phyloP scores from a whole-genome alignment of 2,797 vertebrate genomes.

The Rhinoraja longicauda region DNA sequence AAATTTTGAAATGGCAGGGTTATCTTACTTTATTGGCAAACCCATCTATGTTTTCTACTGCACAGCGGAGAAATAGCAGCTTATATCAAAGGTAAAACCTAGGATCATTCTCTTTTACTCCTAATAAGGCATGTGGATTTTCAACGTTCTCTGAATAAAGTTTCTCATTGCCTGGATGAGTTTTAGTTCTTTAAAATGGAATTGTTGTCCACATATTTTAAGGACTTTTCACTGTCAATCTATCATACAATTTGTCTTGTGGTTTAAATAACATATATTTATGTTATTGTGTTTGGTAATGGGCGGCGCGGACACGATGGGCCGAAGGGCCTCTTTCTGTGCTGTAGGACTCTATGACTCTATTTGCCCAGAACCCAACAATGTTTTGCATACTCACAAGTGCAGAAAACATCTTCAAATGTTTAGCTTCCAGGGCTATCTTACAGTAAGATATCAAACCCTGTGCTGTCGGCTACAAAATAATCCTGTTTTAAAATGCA shows the following conservation, averaged over 20 bases:
- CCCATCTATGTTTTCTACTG: background rate
- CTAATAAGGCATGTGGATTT: background rate
- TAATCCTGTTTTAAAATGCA: background rate
- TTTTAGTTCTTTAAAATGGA: background rate
- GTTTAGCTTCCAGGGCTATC: no score
- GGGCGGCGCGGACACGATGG: no score
- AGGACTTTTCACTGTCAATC: background rate
- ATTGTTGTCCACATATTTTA: background rate
- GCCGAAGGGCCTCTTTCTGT: no score
- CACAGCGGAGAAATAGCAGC: background rate
- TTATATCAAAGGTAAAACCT: background rate
- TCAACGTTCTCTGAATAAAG: background rate
- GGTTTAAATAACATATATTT: background rate
- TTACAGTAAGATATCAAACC: no score
- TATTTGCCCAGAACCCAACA: background rate
- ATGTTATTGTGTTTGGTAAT: no score
- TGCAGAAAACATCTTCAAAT: background rate
- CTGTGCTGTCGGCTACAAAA: background rate
- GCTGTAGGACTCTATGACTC: no score
- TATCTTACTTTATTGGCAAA: background rate
- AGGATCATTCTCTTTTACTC: background rate
- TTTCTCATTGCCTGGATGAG: background rate
- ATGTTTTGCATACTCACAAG: background rate
- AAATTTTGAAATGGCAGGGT: no score
- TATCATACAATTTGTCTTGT: constrained; percentile 4